Evolutionary conservation across 2,888 invertebrate genomes (phyloP), one percentile per base, ranked within the genome.

Genomic region (Unio pictorum): DNA sequence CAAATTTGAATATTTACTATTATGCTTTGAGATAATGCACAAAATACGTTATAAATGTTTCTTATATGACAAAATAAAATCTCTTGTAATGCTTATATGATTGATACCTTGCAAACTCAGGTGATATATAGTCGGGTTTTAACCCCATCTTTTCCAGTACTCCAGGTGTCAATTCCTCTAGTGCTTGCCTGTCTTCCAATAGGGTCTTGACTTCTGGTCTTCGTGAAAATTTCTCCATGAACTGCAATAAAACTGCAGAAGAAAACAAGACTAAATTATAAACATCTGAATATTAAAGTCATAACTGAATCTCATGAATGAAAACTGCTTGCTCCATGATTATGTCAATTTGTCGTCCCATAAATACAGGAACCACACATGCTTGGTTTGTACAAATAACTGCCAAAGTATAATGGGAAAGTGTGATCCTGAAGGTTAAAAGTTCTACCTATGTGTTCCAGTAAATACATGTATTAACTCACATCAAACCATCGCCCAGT

Each of bases 121-220:
- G 91, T 60, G 87, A 83, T 11, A 92, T 82, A 74, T 88, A 88
- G 69, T 91, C 90, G 17, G 85, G 86, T 26, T 91, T 88, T 23
- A 90, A 82, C 28, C 90, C 90, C 75, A 91, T 86, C 59, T 93
- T 92, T 61, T 93, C 92, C 0, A 94, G 91, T 55, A 94, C 90
- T 78, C 93, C 92, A 71, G 93, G 91, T 70, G 94, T 92, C 83
- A 95, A 93, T n/a, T 90, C 90, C 65, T 92, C 87, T 55, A 96
- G 88, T 66, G 92, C 89, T 71, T 91, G 90, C 1, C 93, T 91
- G 83, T 96, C 95, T 45, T 92, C 91, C 66, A 93, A 92, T 68
- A 94, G 92, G 54, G 92, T 92, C n/a, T 91, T 91, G 20, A 93
- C 93, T 57, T 92, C 91, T 17, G 96, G 96, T 89, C 95, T 93